These are phyloP conservation scores for Gastrophryne carolinensis DNA, from an alignment of 2,797 vertebrate genomes.

Conservation along the genomic window DNA sequence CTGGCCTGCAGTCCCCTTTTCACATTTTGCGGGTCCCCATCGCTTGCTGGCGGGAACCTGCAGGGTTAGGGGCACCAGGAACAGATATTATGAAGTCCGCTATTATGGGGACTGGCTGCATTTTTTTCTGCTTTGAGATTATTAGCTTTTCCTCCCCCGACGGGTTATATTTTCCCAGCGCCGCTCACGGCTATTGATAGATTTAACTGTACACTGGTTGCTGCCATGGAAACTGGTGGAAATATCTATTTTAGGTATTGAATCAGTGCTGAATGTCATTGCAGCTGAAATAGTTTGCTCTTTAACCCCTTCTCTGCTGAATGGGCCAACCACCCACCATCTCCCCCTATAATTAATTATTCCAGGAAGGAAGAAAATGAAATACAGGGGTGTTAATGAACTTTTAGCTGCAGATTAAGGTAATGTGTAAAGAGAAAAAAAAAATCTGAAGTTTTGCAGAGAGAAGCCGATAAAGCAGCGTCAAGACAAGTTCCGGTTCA, in stretches of 20 bases:
- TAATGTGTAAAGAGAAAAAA: neutral
- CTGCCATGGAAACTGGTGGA: conserved; percentile 41
- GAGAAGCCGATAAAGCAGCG: neutral
- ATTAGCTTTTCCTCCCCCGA: neutral
- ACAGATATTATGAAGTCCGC: neutral
- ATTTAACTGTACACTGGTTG: conserved; percentile 28
- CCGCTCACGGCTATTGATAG: conserved; percentile 36
- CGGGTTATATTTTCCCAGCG: neutral
- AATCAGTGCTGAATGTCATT: conserved; percentile 9
- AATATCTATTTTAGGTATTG: conserved; percentile 41
- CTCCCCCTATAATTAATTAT: neutral
- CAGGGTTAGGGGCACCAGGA: neutral
- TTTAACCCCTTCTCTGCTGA: conserved; percentile 24
- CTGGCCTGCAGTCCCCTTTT: neutral
- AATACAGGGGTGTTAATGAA: conserved; percentile 9
- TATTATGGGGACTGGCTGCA: neutral
- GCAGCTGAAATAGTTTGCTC: conserved; percentile 28
- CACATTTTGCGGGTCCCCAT: neutral
- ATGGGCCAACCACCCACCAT: neutral
- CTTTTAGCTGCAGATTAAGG: neutral
- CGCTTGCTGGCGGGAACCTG: neutral
- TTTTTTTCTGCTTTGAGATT: neutral
- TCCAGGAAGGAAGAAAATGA: neutral
- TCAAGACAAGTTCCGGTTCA: conserved; percentile 28
- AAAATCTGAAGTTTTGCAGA: neutral